Evolutionary conservation across 2,797 vertebrate species (phyloP), one percentile per base, ranked within the genome.

Genomic region (Ispidina lecontei): DNA sequence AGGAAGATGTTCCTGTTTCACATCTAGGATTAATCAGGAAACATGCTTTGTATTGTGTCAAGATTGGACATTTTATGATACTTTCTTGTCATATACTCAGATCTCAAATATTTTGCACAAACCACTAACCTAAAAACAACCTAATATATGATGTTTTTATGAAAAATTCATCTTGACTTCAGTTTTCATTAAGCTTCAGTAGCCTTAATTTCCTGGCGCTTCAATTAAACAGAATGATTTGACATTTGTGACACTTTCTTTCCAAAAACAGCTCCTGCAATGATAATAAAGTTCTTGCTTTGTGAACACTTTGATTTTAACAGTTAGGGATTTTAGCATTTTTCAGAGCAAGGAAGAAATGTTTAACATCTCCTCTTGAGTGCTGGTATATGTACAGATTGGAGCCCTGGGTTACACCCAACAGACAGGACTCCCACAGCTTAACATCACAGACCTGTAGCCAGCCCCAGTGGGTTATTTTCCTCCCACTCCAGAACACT

Each of bases 141-240:
- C 1, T 9, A 51, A 5, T 68, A 18, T 49, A 16, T 47, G 43
- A 14, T 39, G 0, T 19, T 79, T 77, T 80, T 17, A 31, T 5
- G 7, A 39, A 60, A 89, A 22, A 17, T 28, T 35, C 14, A 28
- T 79, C 84, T 64, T 49, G 0, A 52, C 35, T 89, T 73, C 67
- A 46, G 11, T 92, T 91, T 80, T 93, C 46, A 47, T 67, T 64
- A 83, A 83, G 39, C 14, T 71, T 90, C 70, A 62, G 22, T 80
- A 65, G 25, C 31, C 69, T 9, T 71, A 44, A 72, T 86, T 71
- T 90, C 39, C 29, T 84, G 59, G 21, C 59, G 52, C 23, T 74
- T 78, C 69, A 85, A 3, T 87, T 76, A 69, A 69, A 15, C 58
- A 65, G 59, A 88, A 59, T 44, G 10, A 11, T 33, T 91, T 87